Conservation (phyloP, 2,113 vertebrate genomes). For the Nicator chloris region DNA sequence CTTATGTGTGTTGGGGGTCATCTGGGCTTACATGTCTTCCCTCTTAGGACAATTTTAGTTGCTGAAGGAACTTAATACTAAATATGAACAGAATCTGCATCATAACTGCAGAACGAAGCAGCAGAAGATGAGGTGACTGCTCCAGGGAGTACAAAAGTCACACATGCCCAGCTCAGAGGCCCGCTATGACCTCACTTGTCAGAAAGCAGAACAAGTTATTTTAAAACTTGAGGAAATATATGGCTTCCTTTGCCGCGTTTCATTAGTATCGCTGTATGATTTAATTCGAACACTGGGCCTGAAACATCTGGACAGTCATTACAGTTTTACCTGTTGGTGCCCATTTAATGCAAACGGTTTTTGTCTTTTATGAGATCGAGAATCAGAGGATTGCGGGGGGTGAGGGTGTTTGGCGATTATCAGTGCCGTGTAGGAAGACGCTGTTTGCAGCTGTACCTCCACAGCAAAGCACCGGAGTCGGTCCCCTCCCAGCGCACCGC, state of each 20-base stretch:
- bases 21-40: neutral
- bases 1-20: neutral
- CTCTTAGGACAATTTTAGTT: neutral
- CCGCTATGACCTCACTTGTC: neutral
- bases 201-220: slow-evolving; percentile 4
- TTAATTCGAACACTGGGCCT: neutral
- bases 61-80: neutral
- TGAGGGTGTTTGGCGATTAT: rapidly evolving
- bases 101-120: neutral
- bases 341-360: neutral
- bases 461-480: rapidly evolving
- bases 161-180: neutral
- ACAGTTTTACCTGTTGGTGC: neutral
- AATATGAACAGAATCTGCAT: neutral
- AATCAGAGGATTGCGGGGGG: neutral
- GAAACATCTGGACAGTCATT: neutral
- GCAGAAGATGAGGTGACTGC: neutral
- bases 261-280: neutral
- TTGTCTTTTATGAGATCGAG: neutral
- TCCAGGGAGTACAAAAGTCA: neutral
- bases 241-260: slow-evolving; percentile 3
- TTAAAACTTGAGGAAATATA: slow-evolving; percentile 40
- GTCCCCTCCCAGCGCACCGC: neutral
- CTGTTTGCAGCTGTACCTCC: neutral
- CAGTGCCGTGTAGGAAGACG: rapidly evolving